A percentile compares a stretch with the other conserved stretches of the same genome.
Conservation (phyloP, 2,113 vertebrate species). For the Lycaon pictus region DNA sequence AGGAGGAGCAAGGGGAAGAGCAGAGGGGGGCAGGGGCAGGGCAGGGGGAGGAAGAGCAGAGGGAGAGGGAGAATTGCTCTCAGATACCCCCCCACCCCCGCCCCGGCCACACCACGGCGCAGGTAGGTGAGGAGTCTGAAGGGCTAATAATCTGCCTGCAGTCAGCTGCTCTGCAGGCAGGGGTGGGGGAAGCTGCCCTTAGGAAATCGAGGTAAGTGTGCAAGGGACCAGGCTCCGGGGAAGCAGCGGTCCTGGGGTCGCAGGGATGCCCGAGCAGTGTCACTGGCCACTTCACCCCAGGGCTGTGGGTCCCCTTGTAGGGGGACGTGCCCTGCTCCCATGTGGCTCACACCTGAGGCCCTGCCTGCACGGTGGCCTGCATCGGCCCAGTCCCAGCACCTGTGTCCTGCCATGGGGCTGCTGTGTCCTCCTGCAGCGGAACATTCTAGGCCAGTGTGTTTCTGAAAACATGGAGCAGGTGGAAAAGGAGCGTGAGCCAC, state of each 20-base stretch:
- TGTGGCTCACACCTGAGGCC: background rate
- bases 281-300: background rate
- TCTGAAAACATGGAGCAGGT: too few relatives aligned
- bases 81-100: too few relatives aligned
- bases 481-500: fast-evolving
- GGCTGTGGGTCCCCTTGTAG: background rate
- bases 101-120: too few relatives aligned
- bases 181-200: background rate
- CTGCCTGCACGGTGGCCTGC: fast-evolving
- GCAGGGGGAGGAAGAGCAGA: too few relatives aligned
- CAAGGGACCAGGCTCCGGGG: fast-evolving
- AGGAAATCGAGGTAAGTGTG: background rate
- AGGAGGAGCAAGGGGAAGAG: too few relatives aligned
- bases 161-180: fast-evolving
- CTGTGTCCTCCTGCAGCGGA: background rate
- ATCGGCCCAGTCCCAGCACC: fast-evolving
- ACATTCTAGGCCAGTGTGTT: background rate
- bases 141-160: background rate
- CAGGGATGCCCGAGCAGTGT: too few relatives aligned
- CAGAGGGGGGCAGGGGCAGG: too few relatives aligned
- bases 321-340: background rate
- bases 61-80: too few relatives aligned
- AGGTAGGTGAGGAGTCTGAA: too few relatives aligned
- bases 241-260: background rate
- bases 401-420: background rate